Evolutionary conservation across 2,888 invertebrate species (phyloP).

Genomic region (Idaea biselata): DNA sequence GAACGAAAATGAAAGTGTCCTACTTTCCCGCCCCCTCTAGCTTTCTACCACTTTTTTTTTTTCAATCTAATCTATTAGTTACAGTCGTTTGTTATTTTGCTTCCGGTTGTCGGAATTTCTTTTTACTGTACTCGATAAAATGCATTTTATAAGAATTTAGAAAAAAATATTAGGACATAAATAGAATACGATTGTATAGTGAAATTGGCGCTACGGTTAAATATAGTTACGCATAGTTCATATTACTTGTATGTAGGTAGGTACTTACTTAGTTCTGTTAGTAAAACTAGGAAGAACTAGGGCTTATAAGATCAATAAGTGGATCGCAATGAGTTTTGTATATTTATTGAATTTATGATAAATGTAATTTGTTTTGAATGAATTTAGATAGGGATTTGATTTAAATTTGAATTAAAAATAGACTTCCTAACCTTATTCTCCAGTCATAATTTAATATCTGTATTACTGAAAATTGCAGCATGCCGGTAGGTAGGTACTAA

Average conservation of each 20-base stretch:
- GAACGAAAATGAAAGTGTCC: constrained; percentile 80
- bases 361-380: too few relatives aligned
- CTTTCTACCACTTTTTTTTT: constrained; percentile 72
- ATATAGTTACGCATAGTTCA: not conserved
- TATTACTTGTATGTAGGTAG: not conserved
- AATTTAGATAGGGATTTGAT: too few relatives aligned
- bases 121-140: constrained; percentile 31
- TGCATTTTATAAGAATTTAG: constrained; percentile 3
- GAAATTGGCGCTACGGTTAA: not conserved
- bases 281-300: too few relatives aligned
- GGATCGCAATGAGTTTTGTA: too few relatives aligned
- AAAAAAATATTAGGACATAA: not conserved
- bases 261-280: too few relatives aligned
- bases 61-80: constrained; percentile 68
- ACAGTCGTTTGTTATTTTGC: constrained; percentile 52
- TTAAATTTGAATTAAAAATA: too few relatives aligned
- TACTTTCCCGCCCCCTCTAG: constrained; percentile 59
- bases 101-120: constrained; percentile 48
- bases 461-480: too few relatives aligned
- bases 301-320: too few relatives aligned
- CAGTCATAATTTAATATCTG: too few relatives aligned
- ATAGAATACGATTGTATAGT: not conserved
- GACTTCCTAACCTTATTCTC: too few relatives aligned
- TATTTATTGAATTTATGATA: too few relatives aligned
- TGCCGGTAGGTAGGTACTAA: too few relatives aligned